Evolutionary conservation across 2,113 vertebrate genomes (phyloP), one percentile per base, ranked within the genome.

Genomic region (Coregonus clupeaformis): DNA sequence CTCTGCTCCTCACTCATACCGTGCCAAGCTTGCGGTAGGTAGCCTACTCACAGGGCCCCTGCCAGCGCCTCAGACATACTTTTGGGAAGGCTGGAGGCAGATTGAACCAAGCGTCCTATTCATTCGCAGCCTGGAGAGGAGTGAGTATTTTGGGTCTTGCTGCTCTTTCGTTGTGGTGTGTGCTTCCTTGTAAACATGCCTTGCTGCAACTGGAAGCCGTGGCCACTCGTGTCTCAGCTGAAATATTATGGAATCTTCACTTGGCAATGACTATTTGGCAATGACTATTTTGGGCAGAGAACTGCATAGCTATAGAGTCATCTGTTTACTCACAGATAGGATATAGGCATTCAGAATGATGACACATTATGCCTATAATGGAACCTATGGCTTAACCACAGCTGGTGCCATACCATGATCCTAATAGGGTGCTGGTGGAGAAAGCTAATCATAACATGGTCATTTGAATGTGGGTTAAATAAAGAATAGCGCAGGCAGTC

Each of bases 131-230:
- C 82, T 65, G 22, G 45, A 79, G 74, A 59, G 42, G 47, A 68
- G 55, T 55, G 69, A 45, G 75, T 84, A 86, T 86, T 87, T 89
- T 87, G 20, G 74, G 71, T 77, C n/a, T 71, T 57, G 6, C 65
- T 1, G 7, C 20, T 69, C 72, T 83, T 77, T 85, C 49, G 16
- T 80, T 86, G 81, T 75, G 78, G 75, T 72, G 66, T 16, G 67
- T 79, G 47, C 69, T 64, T 79, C 42, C 68, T 80, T 81, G 71
- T 30, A 84, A 82, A 83, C 68, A 57, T 80, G 59, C 47, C 22
- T 49, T 72, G 68, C 60, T 65, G 78, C 77, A 63, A 27, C 75
- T 69, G 73, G 57, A 67, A 63, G 62, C 82, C 64, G 36, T 71
- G 60, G 14, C 68, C 42, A 32, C 36, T 69, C 77, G 29, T 64